Base-by-base conservation (phyloP, 23 tunicate genomes). In the Aplidium turbinatum region DNA sequence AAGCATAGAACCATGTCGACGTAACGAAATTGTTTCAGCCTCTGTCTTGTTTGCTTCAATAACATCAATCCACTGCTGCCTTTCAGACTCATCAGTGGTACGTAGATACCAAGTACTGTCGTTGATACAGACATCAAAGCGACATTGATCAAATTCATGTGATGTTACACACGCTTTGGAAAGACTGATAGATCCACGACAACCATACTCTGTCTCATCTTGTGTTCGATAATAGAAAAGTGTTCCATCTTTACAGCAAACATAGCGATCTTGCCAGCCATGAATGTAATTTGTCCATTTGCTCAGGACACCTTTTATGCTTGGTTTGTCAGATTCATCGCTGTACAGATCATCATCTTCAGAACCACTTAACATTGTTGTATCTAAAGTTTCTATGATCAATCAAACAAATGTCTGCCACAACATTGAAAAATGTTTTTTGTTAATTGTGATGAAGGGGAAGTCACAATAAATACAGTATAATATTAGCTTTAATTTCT, bases 271-370 rank as follows among this genome's bases (percentile, higher is more conserved):
- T 61, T 81, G 87, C 98, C 98, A 92, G 34, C 98, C 98, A 68
- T 79, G 85, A 4, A 92, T 85, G 78, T 92, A 92, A 33, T 92
- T 92, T 13, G 98, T 92, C 98, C 98, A 92, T 61, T 92, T 92
- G 35, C 90, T 84, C 35, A 88, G 58, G 3, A 62, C 66, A 0
- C 96, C 96, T 47, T 78, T 70, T 35, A 70, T 61, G 46, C 70
- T 54, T 4, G 80, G 84, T 30, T 81, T 35, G 33, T 76, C 90
- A 35, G 76, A 57, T 4, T 65, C 75, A 57, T 76, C 63, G 0
- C 55, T 63, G n/a, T 38, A 70, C 1, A 70, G 75, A 18, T 81
- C 87, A 13, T 88, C 96, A 54, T 87, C 94, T 50, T 75, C 87
- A 31, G 96, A 88, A 42, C 65, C 83, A 40, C 75, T 85, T 0